Conservation (phyloP, 2,797 vertebrate species). For the Tenualosa thibaudeaui region DNA sequence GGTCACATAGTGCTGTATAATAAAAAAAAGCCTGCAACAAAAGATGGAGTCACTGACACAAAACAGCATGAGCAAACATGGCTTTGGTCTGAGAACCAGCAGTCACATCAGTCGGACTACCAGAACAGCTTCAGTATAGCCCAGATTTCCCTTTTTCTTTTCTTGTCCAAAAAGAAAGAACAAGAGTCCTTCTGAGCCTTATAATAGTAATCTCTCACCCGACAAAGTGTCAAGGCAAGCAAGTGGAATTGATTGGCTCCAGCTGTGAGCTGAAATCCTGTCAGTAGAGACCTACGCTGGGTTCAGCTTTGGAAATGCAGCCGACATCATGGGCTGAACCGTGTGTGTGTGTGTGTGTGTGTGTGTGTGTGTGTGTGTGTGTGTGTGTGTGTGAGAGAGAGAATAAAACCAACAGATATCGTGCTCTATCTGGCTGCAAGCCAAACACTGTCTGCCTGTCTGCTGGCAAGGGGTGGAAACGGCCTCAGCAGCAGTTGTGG, state of each 20-base stretch:
- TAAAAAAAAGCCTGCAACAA: neutral
- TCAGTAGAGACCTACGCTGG: neutral
- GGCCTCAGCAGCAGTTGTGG: neutral
- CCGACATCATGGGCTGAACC: neutral
- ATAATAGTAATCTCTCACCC: neutral
- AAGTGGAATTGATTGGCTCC: conserved; percentile 15
- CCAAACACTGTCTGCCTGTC: conserved; percentile 12
- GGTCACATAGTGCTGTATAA: neutral
- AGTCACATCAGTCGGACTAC: neutral
- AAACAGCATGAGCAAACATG: neutral
- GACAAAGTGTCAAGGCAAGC: neutral
- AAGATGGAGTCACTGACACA: conserved; percentile 4
- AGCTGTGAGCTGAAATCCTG: conserved; percentile 8
- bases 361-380: neutral
- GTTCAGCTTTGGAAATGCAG: neutral
- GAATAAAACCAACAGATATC: conserved; percentile 6
- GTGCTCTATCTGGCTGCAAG: neutral
- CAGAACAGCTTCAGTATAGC: neutral
- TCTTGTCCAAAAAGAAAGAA: neutral
- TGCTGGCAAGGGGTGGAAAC: neutral
- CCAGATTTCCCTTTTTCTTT: neutral
- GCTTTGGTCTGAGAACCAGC: conserved; percentile 11
- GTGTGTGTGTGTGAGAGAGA: neutral
- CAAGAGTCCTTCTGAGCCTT: neutral
- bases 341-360: neutral